Evolutionary conservation across 2,113 vertebrate genomes (phyloP), one percentile per base, ranked within the genome.

Genomic region (Bujurquina vittata): DNA sequence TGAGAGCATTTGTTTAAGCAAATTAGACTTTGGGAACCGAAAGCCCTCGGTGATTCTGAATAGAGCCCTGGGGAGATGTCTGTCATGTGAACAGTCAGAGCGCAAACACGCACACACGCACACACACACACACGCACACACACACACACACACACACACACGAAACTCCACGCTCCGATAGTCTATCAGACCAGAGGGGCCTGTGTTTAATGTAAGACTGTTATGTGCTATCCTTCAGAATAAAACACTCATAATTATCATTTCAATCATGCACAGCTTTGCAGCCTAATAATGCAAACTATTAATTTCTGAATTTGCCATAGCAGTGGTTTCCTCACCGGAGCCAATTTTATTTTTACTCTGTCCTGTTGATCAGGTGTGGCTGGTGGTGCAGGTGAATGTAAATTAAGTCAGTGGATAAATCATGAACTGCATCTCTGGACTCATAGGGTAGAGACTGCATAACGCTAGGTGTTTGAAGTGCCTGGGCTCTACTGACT

Each of bases 1-100:
- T 76, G 52, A 83, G 55, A 74, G 73, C 49, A 62, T 94, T 93
- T 94, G 81, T 88, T 87, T 85, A 84, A 91, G 81, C 52, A 89
- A 92, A 94, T 88, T 91, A 77, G 79, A 88, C 75, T 76, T 67
- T 49, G 77, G 80, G 75, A 89, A 76, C 52, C 35, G 67, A 87
- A 88, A 79, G 82, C 72, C 75, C 69, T 72, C 57, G 61, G 81
- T 65, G 43, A 83, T 91, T 91, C 79, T 90, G 40, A 83, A 82
- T 75, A 81, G 57, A 75, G 65, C 79, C 83, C 84, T 22, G 6
- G 75, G 77, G 87, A 67, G 58, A 63, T 14, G 22, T 75, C 77
- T 84, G 84, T 87, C 78, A 72, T 65, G 78, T 81, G 84, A 86
- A 67, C 55, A 62, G 18, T 10, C 63, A 15, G 7, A 37, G 35